Base-by-base conservation (phyloP, 1,140 invertebrate species). In the Drosophila azteca region DNA sequence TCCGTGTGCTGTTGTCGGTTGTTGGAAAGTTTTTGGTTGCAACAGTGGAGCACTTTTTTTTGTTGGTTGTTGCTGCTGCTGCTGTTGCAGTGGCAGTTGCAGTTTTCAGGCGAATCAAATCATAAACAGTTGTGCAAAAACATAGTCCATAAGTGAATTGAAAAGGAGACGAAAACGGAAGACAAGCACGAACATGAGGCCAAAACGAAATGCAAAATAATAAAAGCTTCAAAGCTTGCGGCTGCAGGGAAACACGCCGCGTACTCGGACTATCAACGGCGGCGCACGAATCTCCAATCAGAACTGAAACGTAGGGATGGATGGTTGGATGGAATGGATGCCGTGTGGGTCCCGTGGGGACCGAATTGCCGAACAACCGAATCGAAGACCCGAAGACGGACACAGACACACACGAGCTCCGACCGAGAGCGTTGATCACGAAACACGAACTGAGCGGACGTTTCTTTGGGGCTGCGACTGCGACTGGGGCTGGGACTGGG, bases 251-350 rank as follows among this genome's bases (percentile, higher is more conserved):
- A 88, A 89, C 65, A 89, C 65, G 76, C 79, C 83, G 83, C 84
- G 77, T 77, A 61, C 68, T 73, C 73, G 53, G 35, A 39, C 35
- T 39, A 39, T 39, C 68, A 79, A 79, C 77, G 74, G 64, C 77
- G 77, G 77, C 77, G 84, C 79, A 88, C 84, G 84, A 88, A 88
- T 65, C 83, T 88, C 83, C 83, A 88, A 88, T 88, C 83, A 88
- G 83, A 88, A 88, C 84, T 88, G 83, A 88, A 88, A 79, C 80
- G 76, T 78, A 84, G 80, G 80, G 80, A 84, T 84, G 24, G 24
- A 26, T 26, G 24, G 24, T 5, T 26, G 24, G 24, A 26, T 26
- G 79, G 24, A 20, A 20, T 20, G 17, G 24, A 26, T 26, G 79
- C 79, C 66, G 71, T 79, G 75, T 67, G 72, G 69, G 76, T 79